Evolutionary conservation across 2,888 invertebrate species (phyloP), one percentile per base, ranked within the genome.

Genomic region (Perdita meconis): DNA sequence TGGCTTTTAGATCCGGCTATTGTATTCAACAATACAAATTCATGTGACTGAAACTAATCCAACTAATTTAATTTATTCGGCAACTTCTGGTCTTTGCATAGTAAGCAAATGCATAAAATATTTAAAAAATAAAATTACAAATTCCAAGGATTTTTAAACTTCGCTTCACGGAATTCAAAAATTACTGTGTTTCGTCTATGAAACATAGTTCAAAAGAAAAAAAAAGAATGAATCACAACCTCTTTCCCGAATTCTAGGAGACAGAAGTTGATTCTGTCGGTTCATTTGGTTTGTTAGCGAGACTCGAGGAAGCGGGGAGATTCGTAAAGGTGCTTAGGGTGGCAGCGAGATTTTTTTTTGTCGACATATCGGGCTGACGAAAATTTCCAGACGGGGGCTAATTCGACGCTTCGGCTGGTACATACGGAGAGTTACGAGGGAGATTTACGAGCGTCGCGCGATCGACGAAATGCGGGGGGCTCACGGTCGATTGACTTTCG

Each of bases 401-500:
- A 84, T 81, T 84, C 82, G 68, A 66, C 73, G 68, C 59, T 72
- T 72, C 78, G 78, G 55, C 51, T 59, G 65, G 30, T 67, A 66
- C 72, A 78, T 63, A 59, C 59, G 70, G 68, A 70, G 67, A 71
- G 71, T 85, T 81, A 68, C 65, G 76, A 79, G 81, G 80, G 78
- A 85, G 85, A 85, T 85, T 85, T 85, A 85, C 78, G 85, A 85
- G 83, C 80, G 78, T 44, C 19, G 69, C 55, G 68, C 85, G 83
- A 88, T 88, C 87, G 87, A 89, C 89, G 89, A 87, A 87, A 73
- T 84, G 69, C n/a, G n/a, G 80, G 88, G 83, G 88, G 80, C 86
- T 89, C 81, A 90, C 89, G 86, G 85, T 89, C 89, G 90, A 90
- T 89, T 89, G 89, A 87, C 87, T 86, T 84, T 86, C 83, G 78